These are phyloP conservation scores for Acanthornis magna DNA, from an alignment of 2,797 vertebrate genomes.

Conservation along the genomic window DNA sequence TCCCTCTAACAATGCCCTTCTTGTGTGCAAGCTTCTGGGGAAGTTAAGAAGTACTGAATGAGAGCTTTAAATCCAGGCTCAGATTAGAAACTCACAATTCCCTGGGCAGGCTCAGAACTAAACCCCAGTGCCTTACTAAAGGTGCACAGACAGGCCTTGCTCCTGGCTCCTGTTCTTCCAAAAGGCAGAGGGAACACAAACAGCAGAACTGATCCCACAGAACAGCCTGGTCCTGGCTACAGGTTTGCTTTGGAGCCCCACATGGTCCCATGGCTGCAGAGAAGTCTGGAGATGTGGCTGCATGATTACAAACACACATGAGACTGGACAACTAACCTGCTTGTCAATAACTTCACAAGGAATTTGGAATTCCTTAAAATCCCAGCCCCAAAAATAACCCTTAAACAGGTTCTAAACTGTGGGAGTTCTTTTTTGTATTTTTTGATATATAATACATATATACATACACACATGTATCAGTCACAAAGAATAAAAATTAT, in stretches of 20 bases:
- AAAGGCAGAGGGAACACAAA: neutral
- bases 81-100: neutral
- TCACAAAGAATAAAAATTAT: fast-evolving
- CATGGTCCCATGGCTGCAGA: too few species aligned
- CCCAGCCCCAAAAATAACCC: neutral
- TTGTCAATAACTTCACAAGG: neutral
- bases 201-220: neutral
- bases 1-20: neutral
- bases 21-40: neutral
- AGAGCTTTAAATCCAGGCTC: neutral
- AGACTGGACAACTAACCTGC: neutral
- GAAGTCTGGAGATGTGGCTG: neutral
- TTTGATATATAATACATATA: neutral
- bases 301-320: fast-evolving
- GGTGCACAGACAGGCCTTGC: neutral
- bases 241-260: neutral
- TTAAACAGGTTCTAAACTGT: neutral
- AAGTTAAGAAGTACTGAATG: neutral
- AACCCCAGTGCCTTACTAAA: neutral
- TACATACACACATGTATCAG: neutral
- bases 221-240: neutral
- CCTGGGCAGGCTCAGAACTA: neutral
- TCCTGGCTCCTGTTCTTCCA: neutral
- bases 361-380: neutral
- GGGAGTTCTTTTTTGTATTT: neutral